Evolutionary conservation across 1,140 invertebrate species (phyloP), one percentile per base, ranked within the genome.

Genomic region (Achroia grisella): DNA sequence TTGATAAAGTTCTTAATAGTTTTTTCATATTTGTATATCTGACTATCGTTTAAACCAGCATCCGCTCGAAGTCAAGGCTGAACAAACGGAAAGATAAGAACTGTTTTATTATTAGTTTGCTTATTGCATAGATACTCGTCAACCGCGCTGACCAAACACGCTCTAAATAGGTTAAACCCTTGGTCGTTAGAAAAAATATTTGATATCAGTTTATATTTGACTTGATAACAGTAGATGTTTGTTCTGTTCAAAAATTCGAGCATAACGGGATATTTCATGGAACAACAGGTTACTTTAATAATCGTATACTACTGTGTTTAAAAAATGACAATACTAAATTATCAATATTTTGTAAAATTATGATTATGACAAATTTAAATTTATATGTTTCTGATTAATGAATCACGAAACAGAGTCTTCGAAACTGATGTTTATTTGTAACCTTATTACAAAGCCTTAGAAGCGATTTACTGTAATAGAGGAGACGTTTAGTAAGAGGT

Each of bases 21-120:
- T 30, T 29, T 48, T 36, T 23, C 6, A 3, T 23, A 3, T 23
- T 23, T 39, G 48, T 53, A 61, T 67, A 60, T 56, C 40, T 39
- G 48, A 47, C 39, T 59, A 61, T 59, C 55, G 52, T 52, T 44
- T 32, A 30, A 23, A 56, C 47, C 58, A 66, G 61, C 66, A 67
- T 69, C 66, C 63, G 66, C 52, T 56, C 33, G 44, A 43, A 52
- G 48, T 52, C 62, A 69, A 65, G 66, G 62, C 42, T 59, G 45
- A 15, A 48, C 48, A 55, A 57, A 54, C 47, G 33, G 36, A 34
- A 33, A 50, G 66, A 69, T 65, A 65, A 61, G 47, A 31, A 39
- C 34, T 39, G 35, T 39, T 40, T 52, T 56, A 44, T 57, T 53
- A 50, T 50, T 44, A 58, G 56, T 54, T 52, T 39, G 36, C 49